Evolutionary conservation across 2,797 vertebrate species (phyloP), one percentile per base, ranked within the genome.

Genomic region (Arnoldichthys spilopterus): DNA sequence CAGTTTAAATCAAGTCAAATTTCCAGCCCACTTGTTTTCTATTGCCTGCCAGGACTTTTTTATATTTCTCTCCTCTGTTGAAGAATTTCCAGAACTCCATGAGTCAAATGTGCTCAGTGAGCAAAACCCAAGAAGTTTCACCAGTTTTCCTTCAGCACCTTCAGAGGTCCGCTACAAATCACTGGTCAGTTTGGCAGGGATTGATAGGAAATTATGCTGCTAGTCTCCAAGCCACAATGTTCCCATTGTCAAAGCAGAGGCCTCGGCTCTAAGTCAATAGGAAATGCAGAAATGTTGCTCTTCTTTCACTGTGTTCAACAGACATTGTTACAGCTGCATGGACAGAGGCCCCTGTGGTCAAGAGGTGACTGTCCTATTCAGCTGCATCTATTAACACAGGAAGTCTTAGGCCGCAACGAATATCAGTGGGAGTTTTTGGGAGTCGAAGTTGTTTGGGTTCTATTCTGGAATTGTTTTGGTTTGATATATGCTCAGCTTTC

Each of bases 341-440:
- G 67, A 63, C 68, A 20, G 74, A 66, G 82, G 83, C 72, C 75
- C 24, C 12, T 51, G 24, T 43, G 82, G 82, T 75, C 82, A 82
- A 85, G n/a, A 86, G 84, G 86, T 88, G 87, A 82, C 56, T 75
- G 53, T 56, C 79, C 74, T 77, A 28, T 63, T 82, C 70, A 77
- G 75, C 80, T 59, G 83, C 80, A 77, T 28, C 79, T 73, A 85
- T 85, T 86, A 76, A 84, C 86, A 87, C 88, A 89, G 86, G 89
- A 90, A 85, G 79, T 81, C 37, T 34, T 76, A 16, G 67, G 73
- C 26, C 1, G 43, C 37, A 68, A 22, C 62, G 54, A 69, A 58
- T 64, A 58, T 37, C 81, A 74, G 76, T 37, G 40, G 47, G 51
- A 68, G 56, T 74, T 63, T 43, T 40, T 80, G 80, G 40, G 68